phyloP scores from a whole-genome alignment of 2,113 vertebrate genomes.

The Steatornis caripensis region DNA sequence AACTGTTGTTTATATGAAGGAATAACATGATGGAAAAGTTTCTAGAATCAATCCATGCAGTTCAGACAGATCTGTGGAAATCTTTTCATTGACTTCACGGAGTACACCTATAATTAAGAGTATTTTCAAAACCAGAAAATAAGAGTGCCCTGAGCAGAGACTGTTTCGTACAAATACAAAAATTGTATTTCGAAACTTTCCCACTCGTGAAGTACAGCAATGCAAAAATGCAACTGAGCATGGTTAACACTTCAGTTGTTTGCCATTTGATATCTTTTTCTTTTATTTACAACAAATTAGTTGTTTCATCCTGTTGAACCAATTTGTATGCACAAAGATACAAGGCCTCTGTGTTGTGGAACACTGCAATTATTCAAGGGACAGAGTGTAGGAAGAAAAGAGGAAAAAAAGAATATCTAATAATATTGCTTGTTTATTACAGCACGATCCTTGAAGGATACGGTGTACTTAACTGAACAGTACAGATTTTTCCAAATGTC shows the following conservation, averaged over 20 bases:
- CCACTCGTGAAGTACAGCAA: neutral
- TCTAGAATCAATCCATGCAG: neutral
- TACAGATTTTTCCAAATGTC: neutral
- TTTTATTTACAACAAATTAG: neutral
- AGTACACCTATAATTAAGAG: neutral
- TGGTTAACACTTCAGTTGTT: neutral
- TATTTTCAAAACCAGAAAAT: neutral
- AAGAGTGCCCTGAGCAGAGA: neutral
- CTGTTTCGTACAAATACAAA: neutral
- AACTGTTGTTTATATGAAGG: neutral
- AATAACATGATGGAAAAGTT: neutral
- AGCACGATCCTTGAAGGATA: neutral
- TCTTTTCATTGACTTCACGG: neutral
- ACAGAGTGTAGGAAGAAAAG: neutral
- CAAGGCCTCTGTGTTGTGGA: constrained; percentile 1
- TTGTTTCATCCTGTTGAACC: neutral
- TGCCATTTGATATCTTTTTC: neutral
- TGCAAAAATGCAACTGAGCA: neutral
- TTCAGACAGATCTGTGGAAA: neutral
- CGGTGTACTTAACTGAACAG: neutral
- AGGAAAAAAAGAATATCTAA: neutral
- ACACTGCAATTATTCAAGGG: neutral
- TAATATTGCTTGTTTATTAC: neutral
- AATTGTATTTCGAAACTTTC: neutral
- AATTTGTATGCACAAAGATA: neutral